Evolutionary conservation across 2,888 invertebrate species (phyloP), one percentile per base, ranked within the genome.

Genomic region (Tenodera sinensis): DNA sequence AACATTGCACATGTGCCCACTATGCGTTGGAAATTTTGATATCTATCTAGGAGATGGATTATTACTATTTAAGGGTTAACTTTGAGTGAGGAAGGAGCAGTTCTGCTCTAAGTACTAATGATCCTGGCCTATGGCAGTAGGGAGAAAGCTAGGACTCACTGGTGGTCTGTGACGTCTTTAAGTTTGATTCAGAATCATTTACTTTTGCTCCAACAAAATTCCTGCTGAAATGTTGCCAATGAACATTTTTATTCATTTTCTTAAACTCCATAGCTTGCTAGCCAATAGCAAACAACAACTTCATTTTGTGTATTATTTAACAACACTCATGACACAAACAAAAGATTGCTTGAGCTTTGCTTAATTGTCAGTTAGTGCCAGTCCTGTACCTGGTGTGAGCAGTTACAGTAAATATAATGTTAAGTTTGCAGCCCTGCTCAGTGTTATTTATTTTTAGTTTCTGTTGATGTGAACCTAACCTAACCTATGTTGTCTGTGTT

Each of bases 401-500:
- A 87, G 82, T 82, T 83, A 71, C 27, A 82, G 82, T 81, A 28
- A 34, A 82, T 71, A 34, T 87, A 71, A 28, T 87, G 34, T 82
- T 82, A 71, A 34, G 71, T 87, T 82, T 34, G 34, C 83, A n/a
- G n/a, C n/a, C 14, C 87, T 34, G 82, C 87, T 28, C 34, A 34
- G 28, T 81, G 87, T 34, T 42, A 71, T 6, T 71, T 25, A 71
- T 71, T 71, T 71, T 71, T 25, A 71, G 54, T 71, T 71, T 71
- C 2, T 71, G 54, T 25, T 71, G 25, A 71, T 71, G 54, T 71
- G 20, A 71, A 71, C 54, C 54, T 71, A 71, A 71, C 54, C 54
- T 71, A 71, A 71, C 25, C 54, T 71, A 71, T 87, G 82, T 84
- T 42, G n/a, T 89, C 85, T 82, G 54, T 87, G 83, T 87, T 83